Evolutionary conservation across 2,888 invertebrate species (phyloP), one percentile per base, ranked within the genome.

Genomic region (Limnephilus auricula): DNA sequence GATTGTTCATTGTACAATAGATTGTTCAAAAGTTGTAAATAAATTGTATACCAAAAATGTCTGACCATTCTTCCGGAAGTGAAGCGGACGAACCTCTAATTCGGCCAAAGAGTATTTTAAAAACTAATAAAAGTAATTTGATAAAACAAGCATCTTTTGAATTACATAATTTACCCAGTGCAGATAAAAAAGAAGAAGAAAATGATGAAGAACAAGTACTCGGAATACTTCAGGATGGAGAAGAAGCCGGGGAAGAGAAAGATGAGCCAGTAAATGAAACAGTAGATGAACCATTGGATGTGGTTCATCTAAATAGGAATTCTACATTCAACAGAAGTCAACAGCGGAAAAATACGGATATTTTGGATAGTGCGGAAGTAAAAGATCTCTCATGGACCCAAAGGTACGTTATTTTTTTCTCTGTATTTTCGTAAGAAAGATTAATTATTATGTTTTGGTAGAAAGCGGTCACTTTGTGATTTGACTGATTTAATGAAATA

Each of bases 331-430:
- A 34, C 34, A 90, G 86, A 34, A 65, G 79, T 34, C 86, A 18
- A 86, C 79, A 32, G 25, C 37, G 45, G n/a, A 87, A 65, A 30
- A 96, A 96, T 93, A 95, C 96, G 0, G 96, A 96, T 92, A 94
- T 96, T 34, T 94, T 96, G 15, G 95, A 95, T 65, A 96, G 96
- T 50, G 95, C 95, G 2, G 95, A 95, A 9, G 92, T 90, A 0
- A 94, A 95, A 90, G 94, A 96, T 87, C 93, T 95, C 3, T 95
- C 95, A 40, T 95, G 95, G 91, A 94, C 95, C 6, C 95, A 95
- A 93, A 94, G 94, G 96, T 95, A 85, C 31, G 84, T 10, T 37
- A 37, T 37, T 37, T 37, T 86, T 31, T 6, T 86, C 0, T 30
- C 31, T n/a, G 31, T 32, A 31, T 80, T 80, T 18, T n/a, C 40